phyloP scores from a whole-genome alignment of 2,113 vertebrate species.

The Erythrolamprus reginae region DNA sequence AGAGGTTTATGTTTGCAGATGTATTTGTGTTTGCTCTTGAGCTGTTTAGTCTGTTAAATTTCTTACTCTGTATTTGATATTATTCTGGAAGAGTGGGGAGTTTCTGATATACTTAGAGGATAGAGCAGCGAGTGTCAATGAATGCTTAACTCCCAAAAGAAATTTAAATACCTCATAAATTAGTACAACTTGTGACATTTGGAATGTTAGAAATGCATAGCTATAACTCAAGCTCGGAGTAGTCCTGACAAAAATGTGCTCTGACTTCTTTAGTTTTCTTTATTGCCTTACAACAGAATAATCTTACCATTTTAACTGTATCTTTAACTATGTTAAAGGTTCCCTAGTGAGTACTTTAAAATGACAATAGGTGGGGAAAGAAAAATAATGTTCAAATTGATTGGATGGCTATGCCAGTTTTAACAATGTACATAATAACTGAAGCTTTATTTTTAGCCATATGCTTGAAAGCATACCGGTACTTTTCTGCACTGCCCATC shows the following conservation, averaged over 20 bases:
- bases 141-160: background rate
- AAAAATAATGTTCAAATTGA: background rate
- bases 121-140: background rate
- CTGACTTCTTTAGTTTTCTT: background rate
- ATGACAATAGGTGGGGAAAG: background rate
- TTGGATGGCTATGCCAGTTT: background rate
- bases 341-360: background rate
- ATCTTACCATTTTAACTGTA: background rate
- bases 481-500: background rate
- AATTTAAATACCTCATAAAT: background rate
- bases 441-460: background rate
- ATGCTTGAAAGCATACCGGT: background rate
- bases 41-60: background rate
- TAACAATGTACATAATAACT: background rate
- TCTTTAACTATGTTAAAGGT: background rate
- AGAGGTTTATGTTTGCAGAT: background rate
- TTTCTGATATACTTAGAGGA: background rate
- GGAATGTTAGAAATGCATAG: background rate
- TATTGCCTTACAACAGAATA: background rate
- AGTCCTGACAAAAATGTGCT: background rate
- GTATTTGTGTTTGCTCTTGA: background rate
- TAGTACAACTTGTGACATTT: background rate
- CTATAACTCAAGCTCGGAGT: background rate
- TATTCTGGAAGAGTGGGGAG: background rate
- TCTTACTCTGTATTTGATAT: background rate